These are phyloP conservation scores for Lochmaea capreae DNA, from an alignment of 2,888 invertebrate species.

Conservation along the genomic window DNA sequence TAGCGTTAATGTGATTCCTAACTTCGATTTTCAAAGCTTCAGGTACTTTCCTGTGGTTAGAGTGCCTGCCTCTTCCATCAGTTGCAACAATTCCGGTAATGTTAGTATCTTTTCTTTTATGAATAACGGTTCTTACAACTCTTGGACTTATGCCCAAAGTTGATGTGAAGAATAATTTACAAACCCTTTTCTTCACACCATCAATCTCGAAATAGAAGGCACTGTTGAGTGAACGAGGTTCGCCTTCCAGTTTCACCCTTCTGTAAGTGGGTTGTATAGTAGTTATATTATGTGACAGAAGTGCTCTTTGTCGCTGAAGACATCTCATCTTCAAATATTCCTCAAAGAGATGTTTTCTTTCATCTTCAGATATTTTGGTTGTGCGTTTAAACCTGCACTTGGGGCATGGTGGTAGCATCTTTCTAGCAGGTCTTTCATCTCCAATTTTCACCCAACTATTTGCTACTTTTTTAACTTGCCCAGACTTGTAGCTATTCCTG, in stretches of 20 bases:
- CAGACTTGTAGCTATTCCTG: background rate
- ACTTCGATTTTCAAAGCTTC: slow-evolving; percentile 42
- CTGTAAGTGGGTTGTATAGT: slow-evolving; percentile 14
- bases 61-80: slow-evolving; percentile 20
- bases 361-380: slow-evolving; percentile 16
- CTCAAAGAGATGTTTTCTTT: slow-evolving; percentile 11
- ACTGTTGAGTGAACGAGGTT: background rate
- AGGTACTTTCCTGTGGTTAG: slow-evolving; percentile 10
- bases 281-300: background rate
- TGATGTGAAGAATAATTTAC: slow-evolving; percentile 18
- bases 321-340: slow-evolving; percentile 14
- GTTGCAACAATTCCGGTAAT: slow-evolving; percentile 7
- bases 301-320: slow-evolving; percentile 1
- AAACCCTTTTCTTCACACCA: slow-evolving; percentile 11
- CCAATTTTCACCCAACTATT: background rate
- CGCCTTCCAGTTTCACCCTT: slow-evolving; percentile 12
- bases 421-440: background rate
- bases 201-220: slow-evolving; percentile 14
- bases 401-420: slow-evolving; percentile 6
- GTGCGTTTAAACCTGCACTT: slow-evolving; percentile 11
- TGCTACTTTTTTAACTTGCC: background rate
- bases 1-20: slow-evolving; percentile 49
- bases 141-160: slow-evolving; percentile 19
- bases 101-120: background rate
- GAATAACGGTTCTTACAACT: slow-evolving; percentile 14